phyloP scores from a whole-genome alignment of 2,113 vertebrate genomes.

The Cinclus mexicanus region DNA sequence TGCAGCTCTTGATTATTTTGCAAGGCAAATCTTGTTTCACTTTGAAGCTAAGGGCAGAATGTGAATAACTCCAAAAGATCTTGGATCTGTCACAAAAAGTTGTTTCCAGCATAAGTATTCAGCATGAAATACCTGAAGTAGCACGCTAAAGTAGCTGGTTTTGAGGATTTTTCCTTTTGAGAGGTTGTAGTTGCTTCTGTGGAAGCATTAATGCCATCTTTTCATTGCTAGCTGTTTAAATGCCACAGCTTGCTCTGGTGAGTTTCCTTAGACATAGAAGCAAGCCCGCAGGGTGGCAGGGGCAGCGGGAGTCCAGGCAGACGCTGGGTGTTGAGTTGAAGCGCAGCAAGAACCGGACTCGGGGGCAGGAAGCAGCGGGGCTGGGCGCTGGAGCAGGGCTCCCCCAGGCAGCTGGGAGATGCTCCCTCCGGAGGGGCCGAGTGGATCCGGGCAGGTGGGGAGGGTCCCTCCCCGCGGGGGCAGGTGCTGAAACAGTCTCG shows the following conservation, averaged over 20 bases:
- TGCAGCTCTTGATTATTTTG: not conserved
- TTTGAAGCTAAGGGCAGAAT: not conserved
- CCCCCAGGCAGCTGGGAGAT: not conserved
- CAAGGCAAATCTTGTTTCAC: not conserved
- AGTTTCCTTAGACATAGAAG: not conserved
- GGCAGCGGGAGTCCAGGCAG: no score
- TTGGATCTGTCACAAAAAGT: not conserved
- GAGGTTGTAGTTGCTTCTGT: fast-evolving
- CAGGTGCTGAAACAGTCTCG: not conserved
- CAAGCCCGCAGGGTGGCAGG: no score
- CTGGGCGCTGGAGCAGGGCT: not conserved
- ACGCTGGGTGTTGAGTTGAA: no score
- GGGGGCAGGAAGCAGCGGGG: no score
- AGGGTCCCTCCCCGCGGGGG: not conserved
- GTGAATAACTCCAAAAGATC: not conserved
- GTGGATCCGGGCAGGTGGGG: no score
- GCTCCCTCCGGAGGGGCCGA: no score
- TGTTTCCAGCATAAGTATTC: not conserved
- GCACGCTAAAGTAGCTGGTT: not conserved
- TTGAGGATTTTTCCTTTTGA: not conserved
- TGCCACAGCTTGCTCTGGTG: not conserved
- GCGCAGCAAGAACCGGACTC: no score
- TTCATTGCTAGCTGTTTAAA: not conserved
- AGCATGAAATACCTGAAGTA: not conserved
- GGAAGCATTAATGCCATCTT: not conserved